Evolutionary conservation across 2,888 invertebrate genomes (phyloP).

Genomic region (Pristionchus maxplancki): DNA sequence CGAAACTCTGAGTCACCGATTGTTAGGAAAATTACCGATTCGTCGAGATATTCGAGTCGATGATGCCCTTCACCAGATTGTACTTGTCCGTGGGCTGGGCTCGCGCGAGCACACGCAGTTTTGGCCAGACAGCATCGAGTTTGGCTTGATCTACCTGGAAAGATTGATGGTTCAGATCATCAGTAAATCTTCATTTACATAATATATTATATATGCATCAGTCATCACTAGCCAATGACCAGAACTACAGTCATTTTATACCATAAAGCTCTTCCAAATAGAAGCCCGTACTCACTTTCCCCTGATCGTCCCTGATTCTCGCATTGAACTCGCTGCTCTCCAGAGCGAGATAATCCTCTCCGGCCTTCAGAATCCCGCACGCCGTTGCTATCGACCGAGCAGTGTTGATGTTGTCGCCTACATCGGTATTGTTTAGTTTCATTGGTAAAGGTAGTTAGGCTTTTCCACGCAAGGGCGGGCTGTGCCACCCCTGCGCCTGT

Average conservation of each 20-base stretch:
- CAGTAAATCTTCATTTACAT: no score
- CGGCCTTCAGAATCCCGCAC: slow-evolving; percentile 94
- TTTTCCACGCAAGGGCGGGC: no score
- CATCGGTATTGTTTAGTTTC: background rate
- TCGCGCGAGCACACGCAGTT: slow-evolving; percentile 92
- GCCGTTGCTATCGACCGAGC: slow-evolving; percentile 96
- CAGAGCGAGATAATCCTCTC: slow-evolving; percentile 93
- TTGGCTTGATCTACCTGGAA: slow-evolving; percentile 77
- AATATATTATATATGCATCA: no score
- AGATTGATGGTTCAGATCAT: no score
- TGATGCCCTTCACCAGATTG: slow-evolving; percentile 91
- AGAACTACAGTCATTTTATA: no score
- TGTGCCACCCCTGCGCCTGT: no score
- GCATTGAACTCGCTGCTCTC: slow-evolving; percentile 98
- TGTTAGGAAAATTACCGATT: slow-evolving; percentile 84
- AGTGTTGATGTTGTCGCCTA: slow-evolving; percentile 95
- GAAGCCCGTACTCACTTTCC: slow-evolving; percentile 81
- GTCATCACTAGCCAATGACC: no score
- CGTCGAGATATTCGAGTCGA: slow-evolving; percentile 81
- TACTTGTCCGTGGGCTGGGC: slow-evolving; percentile 99
- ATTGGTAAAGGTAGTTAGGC: no score
- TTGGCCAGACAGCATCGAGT: slow-evolving; percentile 89
- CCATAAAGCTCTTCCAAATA: no score
- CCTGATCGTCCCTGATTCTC: slow-evolving; percentile 78
- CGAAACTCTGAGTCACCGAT: no score